phyloP scores from a whole-genome alignment of 2,888 invertebrate species.

The Parasteatoda lunata region DNA sequence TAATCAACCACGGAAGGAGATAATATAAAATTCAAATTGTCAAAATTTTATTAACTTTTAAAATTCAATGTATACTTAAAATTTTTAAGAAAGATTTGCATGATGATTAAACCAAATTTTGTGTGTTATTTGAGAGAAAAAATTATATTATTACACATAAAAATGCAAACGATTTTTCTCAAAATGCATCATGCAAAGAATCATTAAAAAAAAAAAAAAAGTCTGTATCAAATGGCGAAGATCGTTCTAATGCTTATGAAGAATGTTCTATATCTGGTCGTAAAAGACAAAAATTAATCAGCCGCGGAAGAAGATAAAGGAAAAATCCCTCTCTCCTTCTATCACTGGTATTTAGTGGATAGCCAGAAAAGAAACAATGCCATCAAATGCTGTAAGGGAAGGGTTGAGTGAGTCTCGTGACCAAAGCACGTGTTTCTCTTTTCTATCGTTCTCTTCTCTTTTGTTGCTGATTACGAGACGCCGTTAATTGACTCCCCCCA shows the following conservation, averaged over 20 bases:
- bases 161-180: too few species aligned
- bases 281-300: constrained; percentile 66
- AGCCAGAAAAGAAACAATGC: constrained; percentile 61
- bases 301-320: constrained; percentile 44
- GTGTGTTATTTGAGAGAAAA: too few species aligned
- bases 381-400: constrained; percentile 60
- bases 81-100: too few species aligned
- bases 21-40: constrained; percentile 9
- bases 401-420: constrained; percentile 63
- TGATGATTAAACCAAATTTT: too few species aligned
- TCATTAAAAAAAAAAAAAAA: too few species aligned
- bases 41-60: too few species aligned
- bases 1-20: constrained; percentile 53
- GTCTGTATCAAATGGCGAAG: too few species aligned
- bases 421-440: constrained; percentile 45
- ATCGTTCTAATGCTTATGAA: background rate
- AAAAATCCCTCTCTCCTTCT: constrained; percentile 23
- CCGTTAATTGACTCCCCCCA: constrained; percentile 63
- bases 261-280: constrained; percentile 20
- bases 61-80: too few species aligned
- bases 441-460: constrained; percentile 44
- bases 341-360: constrained; percentile 50
- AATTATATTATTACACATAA: too few species aligned
- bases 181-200: too few species aligned
- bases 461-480: constrained; percentile 67